Conservation (phyloP, 2,113 vertebrate species). For the Nibea albiflora region DNA sequence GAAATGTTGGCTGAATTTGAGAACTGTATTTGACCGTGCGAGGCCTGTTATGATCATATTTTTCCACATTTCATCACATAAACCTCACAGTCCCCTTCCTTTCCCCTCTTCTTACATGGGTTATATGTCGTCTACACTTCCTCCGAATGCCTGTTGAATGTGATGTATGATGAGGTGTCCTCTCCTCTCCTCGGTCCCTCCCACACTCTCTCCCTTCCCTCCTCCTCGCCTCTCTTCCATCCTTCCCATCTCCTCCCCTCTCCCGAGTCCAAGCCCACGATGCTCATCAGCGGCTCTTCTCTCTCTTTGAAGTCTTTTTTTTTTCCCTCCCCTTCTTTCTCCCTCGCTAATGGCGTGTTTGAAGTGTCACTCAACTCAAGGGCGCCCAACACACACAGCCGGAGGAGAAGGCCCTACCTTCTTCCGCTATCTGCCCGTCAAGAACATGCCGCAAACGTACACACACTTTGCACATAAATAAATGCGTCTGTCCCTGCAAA, state of each 20-base stretch:
- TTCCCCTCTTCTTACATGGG: not conserved
- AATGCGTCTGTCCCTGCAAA: not conserved
- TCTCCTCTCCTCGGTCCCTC: not conserved
- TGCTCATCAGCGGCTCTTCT: conserved; percentile 70
- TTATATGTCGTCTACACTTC: not conserved
- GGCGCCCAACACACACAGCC: conserved; percentile 71
- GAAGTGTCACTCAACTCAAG: conserved; percentile 82
- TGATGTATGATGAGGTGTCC: conserved; percentile 24
- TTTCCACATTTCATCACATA: too few species aligned
- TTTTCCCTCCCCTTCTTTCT: conserved; percentile 27
- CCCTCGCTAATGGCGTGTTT: conserved; percentile 71
- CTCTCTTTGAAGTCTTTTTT: conserved; percentile 74
- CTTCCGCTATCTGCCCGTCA: conserved; percentile 26
- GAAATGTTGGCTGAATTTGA: not conserved
- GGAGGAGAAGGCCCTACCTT: conserved; percentile 46
- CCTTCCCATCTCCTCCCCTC: conserved; percentile 34
- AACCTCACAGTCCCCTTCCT: too few species aligned
- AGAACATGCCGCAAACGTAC: not conserved
- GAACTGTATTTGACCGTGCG: too few species aligned
- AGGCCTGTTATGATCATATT: too few species aligned
- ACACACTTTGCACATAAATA: not conserved
- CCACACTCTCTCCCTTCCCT: conserved; percentile 1
- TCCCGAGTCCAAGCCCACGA: conserved; percentile 65
- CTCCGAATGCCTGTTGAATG: not conserved
- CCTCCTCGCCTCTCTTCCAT: conserved; percentile 13